These are phyloP conservation scores for Orthosia cruda DNA, from an alignment of 2,888 invertebrate species.

Conservation along the genomic window DNA sequence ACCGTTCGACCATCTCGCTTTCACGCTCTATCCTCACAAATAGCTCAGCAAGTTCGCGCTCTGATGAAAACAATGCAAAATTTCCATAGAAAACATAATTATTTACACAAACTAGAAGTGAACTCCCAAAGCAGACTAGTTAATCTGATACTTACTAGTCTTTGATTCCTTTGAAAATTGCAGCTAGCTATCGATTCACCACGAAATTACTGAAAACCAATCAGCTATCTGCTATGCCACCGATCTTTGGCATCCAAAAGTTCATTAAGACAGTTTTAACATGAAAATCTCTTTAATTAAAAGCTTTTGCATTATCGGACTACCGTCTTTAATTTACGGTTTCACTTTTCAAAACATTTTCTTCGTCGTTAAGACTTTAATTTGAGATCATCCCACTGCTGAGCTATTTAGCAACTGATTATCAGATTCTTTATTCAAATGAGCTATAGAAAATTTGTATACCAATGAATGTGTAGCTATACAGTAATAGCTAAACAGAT, in stretches of 20 bases:
- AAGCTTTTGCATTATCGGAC: not conserved
- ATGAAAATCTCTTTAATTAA: not conserved
- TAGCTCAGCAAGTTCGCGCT: too few species aligned
- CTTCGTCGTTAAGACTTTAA: not conserved
- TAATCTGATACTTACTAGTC: not conserved
- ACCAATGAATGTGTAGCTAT: too few species aligned
- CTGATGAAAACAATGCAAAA: too few species aligned
- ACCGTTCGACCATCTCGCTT: too few species aligned
- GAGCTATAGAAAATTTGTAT: too few species aligned
- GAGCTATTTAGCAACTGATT: too few species aligned
- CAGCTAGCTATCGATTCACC: not conserved
- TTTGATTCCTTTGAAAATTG: not conserved
- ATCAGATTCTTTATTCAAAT: too few species aligned
- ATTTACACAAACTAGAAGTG: too few species aligned
- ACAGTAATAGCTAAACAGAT: too few species aligned
- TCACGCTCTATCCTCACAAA: too few species aligned
- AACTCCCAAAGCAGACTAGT: not conserved
- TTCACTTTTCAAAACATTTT: not conserved
- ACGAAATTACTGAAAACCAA: slow-evolving; percentile 8
- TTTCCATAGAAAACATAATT: too few species aligned
- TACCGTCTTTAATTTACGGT: not conserved
- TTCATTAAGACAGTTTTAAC: not conserved
- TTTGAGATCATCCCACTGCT: not conserved
- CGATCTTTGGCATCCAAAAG: not conserved
- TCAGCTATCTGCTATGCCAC: not conserved